phyloP scores from a whole-genome alignment of 2,888 invertebrate genomes.

The Apotomis turbidana region DNA sequence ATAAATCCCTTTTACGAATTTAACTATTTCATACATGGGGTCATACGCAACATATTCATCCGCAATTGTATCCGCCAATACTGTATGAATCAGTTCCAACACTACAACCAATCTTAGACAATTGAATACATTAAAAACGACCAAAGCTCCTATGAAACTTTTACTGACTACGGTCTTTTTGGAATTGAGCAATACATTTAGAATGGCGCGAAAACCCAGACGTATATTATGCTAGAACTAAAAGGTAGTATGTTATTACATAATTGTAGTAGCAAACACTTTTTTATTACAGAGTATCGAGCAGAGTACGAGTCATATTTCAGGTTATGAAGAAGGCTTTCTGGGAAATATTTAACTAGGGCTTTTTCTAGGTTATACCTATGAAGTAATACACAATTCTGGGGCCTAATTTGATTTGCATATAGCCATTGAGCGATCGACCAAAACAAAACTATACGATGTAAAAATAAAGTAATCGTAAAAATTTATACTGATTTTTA shows the following conservation, averaged over 20 bases:
- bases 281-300: neutral
- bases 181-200: neutral
- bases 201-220: constrained; percentile 8
- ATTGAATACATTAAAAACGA: neutral
- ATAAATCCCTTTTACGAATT: no score
- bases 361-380: constrained; percentile 1
- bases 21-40: neutral
- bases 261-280: neutral
- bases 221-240: neutral
- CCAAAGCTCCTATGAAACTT: neutral
- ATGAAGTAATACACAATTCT: neutral
- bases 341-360: constrained; percentile 13
- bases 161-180: neutral
- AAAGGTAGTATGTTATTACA: neutral
- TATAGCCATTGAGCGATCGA: no score
- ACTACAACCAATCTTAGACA: neutral
- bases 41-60: neutral
- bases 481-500: no score
- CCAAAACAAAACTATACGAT: no score
- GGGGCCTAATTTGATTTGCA: neutral
- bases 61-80: constrained; percentile 15
- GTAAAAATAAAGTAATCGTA: no score
- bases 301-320: constrained; percentile 26
- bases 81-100: constrained; percentile 2
- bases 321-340: constrained; percentile 12